These are phyloP conservation scores for Petrocephalus zakoni DNA, from an alignment of 2,113 vertebrate genomes.

Conservation along the genomic window DNA sequence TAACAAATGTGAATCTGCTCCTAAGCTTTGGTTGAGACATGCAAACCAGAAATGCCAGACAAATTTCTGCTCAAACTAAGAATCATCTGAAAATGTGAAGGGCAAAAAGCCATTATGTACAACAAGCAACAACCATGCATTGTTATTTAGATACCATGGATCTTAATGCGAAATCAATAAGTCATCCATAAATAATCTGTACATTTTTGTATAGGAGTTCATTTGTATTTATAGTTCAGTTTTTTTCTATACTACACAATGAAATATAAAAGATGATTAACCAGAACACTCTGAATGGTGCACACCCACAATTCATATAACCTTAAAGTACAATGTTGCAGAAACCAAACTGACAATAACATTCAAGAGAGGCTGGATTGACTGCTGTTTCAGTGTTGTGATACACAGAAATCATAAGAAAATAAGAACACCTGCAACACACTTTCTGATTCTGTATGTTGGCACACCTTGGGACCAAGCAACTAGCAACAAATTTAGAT, in stretches of 20 bases:
- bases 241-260: background rate
- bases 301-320: background rate
- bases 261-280: background rate
- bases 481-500: background rate
- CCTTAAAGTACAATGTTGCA: background rate
- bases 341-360: background rate
- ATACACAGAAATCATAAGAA: background rate
- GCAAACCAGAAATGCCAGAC: background rate
- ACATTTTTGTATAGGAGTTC: background rate
- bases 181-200: background rate
- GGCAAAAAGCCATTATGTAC: background rate
- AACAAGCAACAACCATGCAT: background rate
- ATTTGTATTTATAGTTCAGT: background rate
- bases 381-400: background rate
- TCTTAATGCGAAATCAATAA: background rate
- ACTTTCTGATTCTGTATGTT: background rate
- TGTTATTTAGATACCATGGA: background rate
- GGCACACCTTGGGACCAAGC: background rate
- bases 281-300: background rate
- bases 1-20: background rate
- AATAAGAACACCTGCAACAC: background rate
- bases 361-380: background rate
- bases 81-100: background rate
- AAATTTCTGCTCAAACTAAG: background rate
- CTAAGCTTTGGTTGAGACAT: background rate